Evolutionary conservation across 2,797 vertebrate genomes (phyloP).

Genomic region (Melanotaenia pygmaea): DNA sequence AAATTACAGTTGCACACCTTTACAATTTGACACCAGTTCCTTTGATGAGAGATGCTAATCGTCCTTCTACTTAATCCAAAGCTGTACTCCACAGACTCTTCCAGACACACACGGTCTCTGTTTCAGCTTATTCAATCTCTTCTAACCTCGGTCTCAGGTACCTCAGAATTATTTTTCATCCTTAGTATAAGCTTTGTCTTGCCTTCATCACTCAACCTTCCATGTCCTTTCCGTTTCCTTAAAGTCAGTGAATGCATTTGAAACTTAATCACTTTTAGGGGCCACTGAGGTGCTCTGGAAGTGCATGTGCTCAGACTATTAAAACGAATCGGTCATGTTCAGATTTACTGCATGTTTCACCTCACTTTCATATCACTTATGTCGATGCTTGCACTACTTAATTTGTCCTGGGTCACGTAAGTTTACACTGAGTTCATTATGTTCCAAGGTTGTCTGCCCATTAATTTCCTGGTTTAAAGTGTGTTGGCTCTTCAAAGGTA

Average conservation of each 20-base stretch:
- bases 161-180: conserved; percentile 26
- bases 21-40: conserved; percentile 56
- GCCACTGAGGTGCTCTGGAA: conserved; percentile 33
- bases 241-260: conserved; percentile 60
- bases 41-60: conserved; percentile 56
- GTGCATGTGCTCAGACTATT: conserved; percentile 56
- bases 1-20: conserved; percentile 47
- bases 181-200: not conserved
- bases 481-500: conserved; percentile 5
- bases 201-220: conserved; percentile 48
- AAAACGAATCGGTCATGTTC: conserved; percentile 47
- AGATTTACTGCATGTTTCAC: conserved; percentile 37
- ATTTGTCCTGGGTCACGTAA: conserved; percentile 31
- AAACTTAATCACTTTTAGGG: conserved; percentile 66
- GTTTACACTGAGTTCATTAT: conserved; percentile 26
- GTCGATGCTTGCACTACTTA: conserved; percentile 10
- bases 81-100: conserved; percentile 1
- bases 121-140: conserved; percentile 29
- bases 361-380: conserved; percentile 43
- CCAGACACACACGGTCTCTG: conserved; percentile 4
- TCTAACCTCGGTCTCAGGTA: conserved; percentile 22
- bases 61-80: conserved; percentile 36
- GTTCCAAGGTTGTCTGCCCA: conserved; percentile 18
- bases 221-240: conserved; percentile 53
- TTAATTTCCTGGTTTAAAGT: not conserved